A percentile compares a stretch with the other conserved stretches of the same genome.
Conservation (phyloP, 2,888 invertebrate species). For the Cephus runcator region DNA sequence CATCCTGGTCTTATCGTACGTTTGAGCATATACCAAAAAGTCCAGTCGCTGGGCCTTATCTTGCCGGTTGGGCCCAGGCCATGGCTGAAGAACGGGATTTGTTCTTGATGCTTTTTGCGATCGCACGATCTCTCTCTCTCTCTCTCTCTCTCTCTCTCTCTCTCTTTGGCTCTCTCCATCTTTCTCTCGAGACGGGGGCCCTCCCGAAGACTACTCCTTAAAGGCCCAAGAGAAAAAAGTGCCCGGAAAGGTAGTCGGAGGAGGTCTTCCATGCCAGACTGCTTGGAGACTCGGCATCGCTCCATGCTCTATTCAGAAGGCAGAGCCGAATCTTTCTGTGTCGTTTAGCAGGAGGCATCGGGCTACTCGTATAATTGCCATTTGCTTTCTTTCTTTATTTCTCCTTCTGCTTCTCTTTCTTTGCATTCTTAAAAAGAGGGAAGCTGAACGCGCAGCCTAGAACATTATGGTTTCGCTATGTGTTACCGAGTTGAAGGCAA, state of each 20-base stretch:
- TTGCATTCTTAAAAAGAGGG: conserved; percentile 3
- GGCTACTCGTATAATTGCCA: not conserved
- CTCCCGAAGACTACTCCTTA: conserved; percentile 27
- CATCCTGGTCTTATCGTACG: not conserved
- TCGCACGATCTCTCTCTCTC: conserved; percentile 12
- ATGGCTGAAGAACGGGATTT: not conserved
- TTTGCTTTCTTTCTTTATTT: conserved; percentile 1
- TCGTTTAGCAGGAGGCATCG: not conserved
- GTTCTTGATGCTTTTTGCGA: not conserved
- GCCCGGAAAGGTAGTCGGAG: not conserved
- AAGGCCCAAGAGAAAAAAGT: conserved; percentile 9
- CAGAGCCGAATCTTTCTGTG: not conserved
- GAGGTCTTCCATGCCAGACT: conserved; percentile 18
- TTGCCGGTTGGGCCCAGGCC: not conserved
- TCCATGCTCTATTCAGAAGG: not conserved
- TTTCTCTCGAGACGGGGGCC: conserved; percentile 12
- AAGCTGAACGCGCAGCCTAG: not conserved
- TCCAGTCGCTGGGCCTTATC: not conserved
- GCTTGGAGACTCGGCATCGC: not conserved
- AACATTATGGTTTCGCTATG: conserved; percentile 11
- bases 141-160: conserved; percentile 12
- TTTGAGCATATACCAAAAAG: not conserved
- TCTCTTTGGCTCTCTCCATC: conserved; percentile 11
- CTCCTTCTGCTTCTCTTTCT: conserved; percentile 9
- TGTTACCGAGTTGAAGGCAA: conserved; percentile 26